Evolutionary conservation across 2,888 invertebrate species (phyloP).

Genomic region (Limnephilus lunatus): DNA sequence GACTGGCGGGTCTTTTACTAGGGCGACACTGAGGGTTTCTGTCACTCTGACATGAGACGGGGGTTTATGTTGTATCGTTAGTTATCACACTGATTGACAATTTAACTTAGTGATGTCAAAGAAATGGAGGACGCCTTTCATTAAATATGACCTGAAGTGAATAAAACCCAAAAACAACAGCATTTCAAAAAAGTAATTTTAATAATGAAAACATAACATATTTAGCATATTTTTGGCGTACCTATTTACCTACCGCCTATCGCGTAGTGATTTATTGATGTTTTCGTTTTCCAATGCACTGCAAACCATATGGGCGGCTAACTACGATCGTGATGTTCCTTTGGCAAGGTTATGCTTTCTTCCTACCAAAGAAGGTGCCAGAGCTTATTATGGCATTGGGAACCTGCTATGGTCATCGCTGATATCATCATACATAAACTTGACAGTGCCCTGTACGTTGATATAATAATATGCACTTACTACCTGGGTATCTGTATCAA

Average conservation of each 20-base stretch:
- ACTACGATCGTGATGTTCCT: slow-evolving; percentile 6
- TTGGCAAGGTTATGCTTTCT: slow-evolving; percentile 41
- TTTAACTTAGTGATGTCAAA: background rate
- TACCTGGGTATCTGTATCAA: background rate
- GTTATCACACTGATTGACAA: background rate
- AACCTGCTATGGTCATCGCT: background rate
- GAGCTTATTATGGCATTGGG: background rate
- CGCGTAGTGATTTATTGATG: background rate
- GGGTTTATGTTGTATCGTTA: background rate
- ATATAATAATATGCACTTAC: background rate
- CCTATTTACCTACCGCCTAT: background rate
- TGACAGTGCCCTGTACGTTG: slow-evolving; percentile 15
- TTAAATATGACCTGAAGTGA: too few species aligned
- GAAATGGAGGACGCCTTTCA: background rate
- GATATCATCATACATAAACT: slow-evolving; percentile 27
- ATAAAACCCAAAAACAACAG: background rate
- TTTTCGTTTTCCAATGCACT: background rate
- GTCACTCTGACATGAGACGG: too few species aligned
- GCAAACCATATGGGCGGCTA: background rate
- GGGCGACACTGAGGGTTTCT: too few species aligned
- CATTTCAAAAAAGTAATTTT: background rate
- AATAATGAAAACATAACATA: background rate
- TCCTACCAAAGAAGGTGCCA: slow-evolving; percentile 31
- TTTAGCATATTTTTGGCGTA: background rate
- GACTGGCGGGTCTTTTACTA: too few species aligned